Evolutionary conservation across 1,140 invertebrate species (phyloP).

Genomic region (Hyles vespertilio): DNA sequence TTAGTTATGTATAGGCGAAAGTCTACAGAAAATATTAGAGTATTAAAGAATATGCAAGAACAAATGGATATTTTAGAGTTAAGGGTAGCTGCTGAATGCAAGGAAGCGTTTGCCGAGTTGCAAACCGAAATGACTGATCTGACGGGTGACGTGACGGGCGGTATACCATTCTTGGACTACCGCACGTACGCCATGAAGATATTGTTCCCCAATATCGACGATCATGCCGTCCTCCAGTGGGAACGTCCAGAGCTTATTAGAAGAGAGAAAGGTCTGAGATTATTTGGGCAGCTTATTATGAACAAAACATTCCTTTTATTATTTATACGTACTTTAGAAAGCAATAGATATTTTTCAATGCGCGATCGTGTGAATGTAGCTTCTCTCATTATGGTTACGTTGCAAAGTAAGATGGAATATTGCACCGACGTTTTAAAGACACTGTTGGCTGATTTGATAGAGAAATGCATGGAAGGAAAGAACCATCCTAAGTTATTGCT

Average conservation of each 20-base stretch:
- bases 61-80: conserved; percentile 99
- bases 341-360: conserved; percentile 88
- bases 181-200: conserved; percentile 99
- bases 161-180: conserved; percentile 98
- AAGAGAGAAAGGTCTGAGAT: conserved; percentile 94
- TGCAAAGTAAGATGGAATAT: conserved; percentile 99
- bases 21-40: conserved; percentile 96
- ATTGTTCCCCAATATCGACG: conserved; percentile 95
- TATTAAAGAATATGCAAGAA: conserved; percentile 99
- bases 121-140: conserved; percentile 99
- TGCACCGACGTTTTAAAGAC: conserved; percentile 99
- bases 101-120: conserved; percentile 99
- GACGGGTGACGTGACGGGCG: conserved; percentile 94
- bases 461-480: conserved; percentile 98
- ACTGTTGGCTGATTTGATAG: conserved; percentile 96
- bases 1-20: conserved; percentile 96
- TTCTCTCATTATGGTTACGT: conserved; percentile 98
- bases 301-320: conserved; percentile 98
- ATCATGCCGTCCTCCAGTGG: conserved; percentile 95
- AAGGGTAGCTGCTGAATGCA: conserved; percentile 97
- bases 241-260: conserved; percentile 91
- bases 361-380: conserved; percentile 95
- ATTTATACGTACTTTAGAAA: conserved; percentile 98
- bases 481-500: conserved; percentile 98
- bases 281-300: conserved; percentile 97